Evolutionary conservation across 2,113 vertebrate species (phyloP).

Genomic region (Periophthalmodon schlosseri): DNA sequence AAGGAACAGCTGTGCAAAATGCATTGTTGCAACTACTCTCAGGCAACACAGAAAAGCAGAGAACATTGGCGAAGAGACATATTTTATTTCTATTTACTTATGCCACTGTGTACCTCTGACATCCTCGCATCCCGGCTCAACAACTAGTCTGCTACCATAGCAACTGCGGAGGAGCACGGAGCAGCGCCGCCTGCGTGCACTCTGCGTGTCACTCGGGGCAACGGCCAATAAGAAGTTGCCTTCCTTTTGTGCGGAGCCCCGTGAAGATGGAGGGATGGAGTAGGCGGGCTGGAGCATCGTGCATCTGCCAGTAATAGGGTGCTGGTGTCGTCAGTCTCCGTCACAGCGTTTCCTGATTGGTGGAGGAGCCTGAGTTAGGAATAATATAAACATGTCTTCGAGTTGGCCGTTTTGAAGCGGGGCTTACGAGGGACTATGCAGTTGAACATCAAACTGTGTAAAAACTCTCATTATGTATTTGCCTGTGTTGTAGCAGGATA

Average conservation of each 20-base stretch:
- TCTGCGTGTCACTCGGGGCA: conserved; percentile 79
- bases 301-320: conserved; percentile 67
- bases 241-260: conserved; percentile 64
- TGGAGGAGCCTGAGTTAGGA: conserved; percentile 65
- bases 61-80: background rate
- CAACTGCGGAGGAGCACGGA: conserved; percentile 80
- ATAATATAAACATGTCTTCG: conserved; percentile 83
- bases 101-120: conserved; percentile 35
- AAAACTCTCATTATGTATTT: conserved; percentile 76
- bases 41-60: background rate
- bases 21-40: background rate
- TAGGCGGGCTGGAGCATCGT: conserved; percentile 65
- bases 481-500: conserved; percentile 68
- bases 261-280: conserved; percentile 70
- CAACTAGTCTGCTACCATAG: conserved; percentile 84
- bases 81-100: conserved; percentile 8
- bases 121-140: conserved; percentile 71
- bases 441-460: conserved; percentile 79
- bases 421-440: conserved; percentile 72
- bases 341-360: conserved; percentile 68
- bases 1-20: background rate
- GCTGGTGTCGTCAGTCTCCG: conserved; percentile 61
- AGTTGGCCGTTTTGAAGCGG: conserved; percentile 69
- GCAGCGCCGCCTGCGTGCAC: conserved; percentile 79
- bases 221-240: conserved; percentile 83